phyloP scores from a whole-genome alignment of 2,888 invertebrate genomes.

The Meiosimyza platycephala region DNA sequence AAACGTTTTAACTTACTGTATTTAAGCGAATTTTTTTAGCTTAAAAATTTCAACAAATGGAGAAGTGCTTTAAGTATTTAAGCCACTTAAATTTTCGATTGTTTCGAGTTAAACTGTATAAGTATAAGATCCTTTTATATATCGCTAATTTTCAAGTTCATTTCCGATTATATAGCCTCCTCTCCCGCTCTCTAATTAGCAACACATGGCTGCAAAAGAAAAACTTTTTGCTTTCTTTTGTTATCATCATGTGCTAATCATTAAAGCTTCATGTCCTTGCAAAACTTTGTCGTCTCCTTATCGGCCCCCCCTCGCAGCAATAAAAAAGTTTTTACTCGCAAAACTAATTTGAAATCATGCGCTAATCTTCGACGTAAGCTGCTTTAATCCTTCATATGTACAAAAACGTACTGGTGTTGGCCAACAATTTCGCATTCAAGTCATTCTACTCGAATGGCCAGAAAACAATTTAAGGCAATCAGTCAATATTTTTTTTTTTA shows the following conservation, averaged over 20 bases:
- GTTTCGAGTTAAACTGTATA: no score
- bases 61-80: no score
- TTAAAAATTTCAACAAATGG: no score
- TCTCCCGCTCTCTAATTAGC: neutral
- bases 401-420: neutral
- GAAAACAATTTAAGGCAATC: constrained; percentile 58
- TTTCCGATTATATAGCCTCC: neutral
- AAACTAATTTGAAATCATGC: constrained; percentile 26
- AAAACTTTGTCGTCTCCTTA: neutral
- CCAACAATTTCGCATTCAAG: constrained; percentile 18
- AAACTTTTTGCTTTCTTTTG: neutral
- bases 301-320: no score
- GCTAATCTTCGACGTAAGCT: constrained; percentile 13
- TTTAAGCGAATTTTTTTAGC: no score
- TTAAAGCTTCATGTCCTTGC: neutral
- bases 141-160: neutral
- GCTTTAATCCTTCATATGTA: neutral
- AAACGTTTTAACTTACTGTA: no score
- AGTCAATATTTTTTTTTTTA: constrained; percentile 43
- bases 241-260: neutral
- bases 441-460: constrained; percentile 41
- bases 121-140: no score
- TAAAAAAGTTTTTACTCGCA: constrained; percentile 6
- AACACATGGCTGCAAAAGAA: neutral
- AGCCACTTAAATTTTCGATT: no score